These are phyloP conservation scores for Pogonus chalceus DNA, from an alignment of 1,140 invertebrate species.

Conservation along the genomic window DNA sequence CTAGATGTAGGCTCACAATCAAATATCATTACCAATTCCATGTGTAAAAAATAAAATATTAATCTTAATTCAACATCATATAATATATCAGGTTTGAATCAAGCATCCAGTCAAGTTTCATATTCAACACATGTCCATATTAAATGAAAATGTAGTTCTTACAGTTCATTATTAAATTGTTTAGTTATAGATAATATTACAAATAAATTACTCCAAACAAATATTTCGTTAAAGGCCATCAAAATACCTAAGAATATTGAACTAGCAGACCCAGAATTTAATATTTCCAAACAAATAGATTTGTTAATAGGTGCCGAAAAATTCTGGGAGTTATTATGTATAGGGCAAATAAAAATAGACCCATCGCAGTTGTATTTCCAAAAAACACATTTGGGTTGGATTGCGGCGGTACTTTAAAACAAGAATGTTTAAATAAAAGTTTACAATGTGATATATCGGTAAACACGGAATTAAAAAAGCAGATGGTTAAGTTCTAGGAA, in stretches of 20 bases:
- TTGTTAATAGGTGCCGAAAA: conserved; percentile 4
- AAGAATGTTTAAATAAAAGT: neutral
- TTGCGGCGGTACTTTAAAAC: conserved; percentile 10
- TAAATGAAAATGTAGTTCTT: neutral
- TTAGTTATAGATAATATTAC: conserved; percentile 16
- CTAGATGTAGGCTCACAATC: conserved; percentile 20
- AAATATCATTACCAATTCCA: conserved; percentile 15
- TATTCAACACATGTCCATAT: neutral
- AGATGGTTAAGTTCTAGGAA: conserved; percentile 24
- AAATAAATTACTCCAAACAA: conserved; percentile 12
- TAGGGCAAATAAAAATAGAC: conserved; percentile 9
- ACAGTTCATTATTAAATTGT: conserved; percentile 7
- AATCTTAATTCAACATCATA: too few species aligned
- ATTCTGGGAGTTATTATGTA: conserved; percentile 10
- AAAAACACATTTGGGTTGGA: conserved; percentile 9
- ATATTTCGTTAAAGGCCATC: conserved; percentile 11
- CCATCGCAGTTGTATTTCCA: neutral
- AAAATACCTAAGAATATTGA: conserved; percentile 13
- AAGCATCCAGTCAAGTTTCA: neutral
- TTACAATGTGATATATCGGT: neutral
- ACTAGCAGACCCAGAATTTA: conserved; percentile 9
- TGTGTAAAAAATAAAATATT: conserved; percentile 12
- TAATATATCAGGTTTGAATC: neutral
- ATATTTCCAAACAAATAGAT: conserved; percentile 10
- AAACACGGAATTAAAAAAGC: conserved; percentile 12